Percentiles rank a stretch among this genome's conserved stretches.
Conservation (phyloP, 2,888 invertebrate genomes). For the Liposcelis brunnea region DNA sequence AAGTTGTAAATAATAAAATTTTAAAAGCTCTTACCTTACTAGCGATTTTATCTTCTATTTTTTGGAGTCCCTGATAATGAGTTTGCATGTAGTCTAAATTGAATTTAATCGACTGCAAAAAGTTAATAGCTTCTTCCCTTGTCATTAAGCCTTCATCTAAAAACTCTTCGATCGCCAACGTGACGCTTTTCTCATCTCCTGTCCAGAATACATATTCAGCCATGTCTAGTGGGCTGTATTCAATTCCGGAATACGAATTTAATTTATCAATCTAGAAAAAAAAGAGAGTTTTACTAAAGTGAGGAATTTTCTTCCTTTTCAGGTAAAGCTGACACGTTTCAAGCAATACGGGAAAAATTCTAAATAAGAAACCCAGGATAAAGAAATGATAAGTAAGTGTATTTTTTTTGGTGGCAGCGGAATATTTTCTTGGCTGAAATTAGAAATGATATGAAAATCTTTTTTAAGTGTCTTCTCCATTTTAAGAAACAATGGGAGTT, state of each 20-base stretch:
- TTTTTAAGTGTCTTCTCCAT: too few species aligned
- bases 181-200: conserved; percentile 62
- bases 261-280: conserved; percentile 36
- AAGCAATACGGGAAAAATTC: too few species aligned
- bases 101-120: conserved; percentile 57
- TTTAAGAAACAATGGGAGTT: too few species aligned
- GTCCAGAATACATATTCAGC: conserved; percentile 72
- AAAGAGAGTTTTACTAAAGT: not conserved
- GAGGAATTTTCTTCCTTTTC: too few species aligned
- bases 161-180: conserved; percentile 57
- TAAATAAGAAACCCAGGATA: conserved; percentile 4
- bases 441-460: too few species aligned
- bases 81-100: conserved; percentile 52
- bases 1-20: not conserved
- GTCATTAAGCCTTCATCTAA: conserved; percentile 58
- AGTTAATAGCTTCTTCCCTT: conserved; percentile 54
- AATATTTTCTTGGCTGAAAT: too few species aligned
- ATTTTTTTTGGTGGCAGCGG: too few species aligned
- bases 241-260: conserved; percentile 37
- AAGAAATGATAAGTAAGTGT: too few species aligned
- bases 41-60: conserved; percentile 32
- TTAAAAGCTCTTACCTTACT: conserved; percentile 15
- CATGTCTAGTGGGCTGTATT: conserved; percentile 61
- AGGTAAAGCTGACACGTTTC: too few species aligned
- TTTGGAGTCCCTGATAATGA: conserved; percentile 33